Evolutionary conservation across 2,888 invertebrate genomes (phyloP).

Genomic region (Sicus ferrugineus): DNA sequence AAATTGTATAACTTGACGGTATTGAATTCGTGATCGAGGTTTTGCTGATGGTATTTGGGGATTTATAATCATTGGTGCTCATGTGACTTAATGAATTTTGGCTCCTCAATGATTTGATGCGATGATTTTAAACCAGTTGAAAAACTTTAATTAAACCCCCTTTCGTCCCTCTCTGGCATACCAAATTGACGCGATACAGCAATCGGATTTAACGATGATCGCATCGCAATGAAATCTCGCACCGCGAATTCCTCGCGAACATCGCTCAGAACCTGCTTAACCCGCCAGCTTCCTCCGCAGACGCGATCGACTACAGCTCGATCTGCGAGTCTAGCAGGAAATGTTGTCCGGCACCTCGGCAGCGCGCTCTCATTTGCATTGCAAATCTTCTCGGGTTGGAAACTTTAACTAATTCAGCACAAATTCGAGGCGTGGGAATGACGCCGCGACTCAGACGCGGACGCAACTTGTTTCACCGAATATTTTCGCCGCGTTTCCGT

Average conservation of each 20-base stretch:
- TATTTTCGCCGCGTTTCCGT: not conserved
- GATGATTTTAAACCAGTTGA: too few relatives aligned
- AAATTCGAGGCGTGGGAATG: not conserved
- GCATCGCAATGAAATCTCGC: not conserved
- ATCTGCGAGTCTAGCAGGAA: not conserved
- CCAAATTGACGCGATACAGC: not conserved
- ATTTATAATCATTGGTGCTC: too few relatives aligned
- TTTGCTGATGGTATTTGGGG: too few relatives aligned
- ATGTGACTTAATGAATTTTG: too few relatives aligned
- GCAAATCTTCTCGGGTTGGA: not conserved
- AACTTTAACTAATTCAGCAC: not conserved
- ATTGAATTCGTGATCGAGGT: too few relatives aligned
- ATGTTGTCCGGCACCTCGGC: not conserved
- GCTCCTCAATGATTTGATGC: too few relatives aligned
- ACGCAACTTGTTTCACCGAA: not conserved
- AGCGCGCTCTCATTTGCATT: not conserved
- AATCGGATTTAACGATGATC: not conserved
- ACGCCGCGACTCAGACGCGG: not conserved
- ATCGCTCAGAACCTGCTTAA: not conserved
- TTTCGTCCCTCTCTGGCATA: not conserved
- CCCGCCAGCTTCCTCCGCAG: not conserved
- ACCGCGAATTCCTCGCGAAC: not conserved
- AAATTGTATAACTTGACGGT: too few relatives aligned
- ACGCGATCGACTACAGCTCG: not conserved
- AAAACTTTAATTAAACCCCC: too few relatives aligned